Evolutionary conservation across 2,797 vertebrate species (phyloP), one percentile per base, ranked within the genome.

Genomic region (Sparidentex hasta): DNA sequence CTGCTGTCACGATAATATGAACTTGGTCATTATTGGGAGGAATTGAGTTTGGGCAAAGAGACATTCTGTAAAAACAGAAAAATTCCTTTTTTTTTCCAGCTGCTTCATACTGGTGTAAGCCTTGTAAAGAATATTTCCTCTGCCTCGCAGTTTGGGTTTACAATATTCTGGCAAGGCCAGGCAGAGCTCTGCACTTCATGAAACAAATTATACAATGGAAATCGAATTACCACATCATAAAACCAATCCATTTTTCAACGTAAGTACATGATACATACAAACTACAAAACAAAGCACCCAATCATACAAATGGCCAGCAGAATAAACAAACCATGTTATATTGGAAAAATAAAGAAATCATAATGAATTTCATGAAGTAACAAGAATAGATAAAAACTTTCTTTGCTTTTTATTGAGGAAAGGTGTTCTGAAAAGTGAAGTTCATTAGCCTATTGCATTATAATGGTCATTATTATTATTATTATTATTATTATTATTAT

Each of bases 1-100:
- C 83, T 50, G 84, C 85, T 86, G 87, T 90, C 87, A 80, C 73
- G 59, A 81, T 85, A 71, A 84, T 88, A 87, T 83, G 83, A 92
- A 91, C 85, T 84, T 71, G 74, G 86, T 83, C 87, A 86, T 92
- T 88, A 90, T 74, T 61, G 73, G 74, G 59, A 84, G 29, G 82
- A 92, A 92, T 81, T 89, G 86, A 86, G 78, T 92, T 92, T 91
- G 75, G 84, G 82, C 72, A 76, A 80, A 82, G 78, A 84, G 78
- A 84, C 67, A 27, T 63, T 87, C 43, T 85, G 78, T 79, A 70
- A 76, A 87, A 87, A 76, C 55, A 74, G 52, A 77, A 59, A 78
- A 82, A 82, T 20, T 69, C 20, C 14, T 57, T 70, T 79, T 70
- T 56, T 73, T 51, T 27, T n/a, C n/a, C 65, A 50, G 70, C 47